phyloP scores from a whole-genome alignment of 2,113 vertebrate genomes.

The Burhinus oedicnemus region DNA sequence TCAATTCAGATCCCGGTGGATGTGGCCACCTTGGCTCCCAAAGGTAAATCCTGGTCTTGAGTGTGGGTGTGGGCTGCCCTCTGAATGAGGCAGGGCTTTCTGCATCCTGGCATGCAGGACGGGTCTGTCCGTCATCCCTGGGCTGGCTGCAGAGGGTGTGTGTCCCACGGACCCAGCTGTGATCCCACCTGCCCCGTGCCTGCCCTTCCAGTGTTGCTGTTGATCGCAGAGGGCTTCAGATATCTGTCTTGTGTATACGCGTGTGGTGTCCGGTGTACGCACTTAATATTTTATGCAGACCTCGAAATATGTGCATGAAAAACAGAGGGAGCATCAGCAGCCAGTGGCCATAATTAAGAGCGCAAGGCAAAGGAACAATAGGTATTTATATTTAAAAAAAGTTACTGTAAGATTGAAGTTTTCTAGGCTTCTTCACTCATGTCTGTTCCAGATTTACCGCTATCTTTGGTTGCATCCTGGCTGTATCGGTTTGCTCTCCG shows the following conservation, averaged over 20 bases:
- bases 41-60: background rate
- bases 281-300: background rate
- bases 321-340: background rate
- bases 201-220: background rate
- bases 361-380: background rate
- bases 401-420: background rate
- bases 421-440: background rate
- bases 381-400: background rate
- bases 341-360: background rate
- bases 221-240: background rate
- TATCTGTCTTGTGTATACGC: background rate
- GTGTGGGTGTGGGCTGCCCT: background rate
- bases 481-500: background rate
- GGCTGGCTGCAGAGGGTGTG: background rate
- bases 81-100: background rate
- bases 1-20: background rate
- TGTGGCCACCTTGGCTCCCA: background rate
- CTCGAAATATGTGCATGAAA: background rate
- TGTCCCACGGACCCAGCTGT: background rate
- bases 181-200: too few species aligned
- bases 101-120: rapidly evolving
- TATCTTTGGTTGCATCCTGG: background rate
- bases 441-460: background rate
- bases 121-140: background rate
- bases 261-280: background rate